These are phyloP conservation scores for Polydrusus pterygomalis DNA, from an alignment of 2,888 invertebrate genomes.

Conservation along the genomic window DNA sequence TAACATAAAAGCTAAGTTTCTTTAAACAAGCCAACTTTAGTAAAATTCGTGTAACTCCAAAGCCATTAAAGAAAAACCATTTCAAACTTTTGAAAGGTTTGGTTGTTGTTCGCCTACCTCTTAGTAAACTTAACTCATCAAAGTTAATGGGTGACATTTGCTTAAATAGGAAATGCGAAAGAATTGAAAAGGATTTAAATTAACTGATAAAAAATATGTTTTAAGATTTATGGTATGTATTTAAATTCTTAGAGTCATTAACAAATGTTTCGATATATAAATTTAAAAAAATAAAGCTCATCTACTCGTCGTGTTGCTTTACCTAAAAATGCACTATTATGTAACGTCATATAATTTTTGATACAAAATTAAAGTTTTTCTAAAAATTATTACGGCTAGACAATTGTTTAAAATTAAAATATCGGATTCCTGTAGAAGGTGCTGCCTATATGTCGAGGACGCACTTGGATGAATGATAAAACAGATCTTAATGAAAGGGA, in stretches of 20 bases:
- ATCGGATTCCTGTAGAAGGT: too few species aligned
- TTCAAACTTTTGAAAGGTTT: conserved; percentile 36
- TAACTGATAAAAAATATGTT: background rate
- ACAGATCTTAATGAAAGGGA: too few species aligned
- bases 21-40: conserved; percentile 31
- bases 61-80: conserved; percentile 46
- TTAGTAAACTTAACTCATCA: conserved; percentile 42
- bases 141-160: conserved; percentile 31
- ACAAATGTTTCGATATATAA: too few species aligned
- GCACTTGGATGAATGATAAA: too few species aligned
- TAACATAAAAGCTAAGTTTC: conserved; percentile 47
- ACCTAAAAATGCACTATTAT: too few species aligned
- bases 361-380: too few species aligned
- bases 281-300: too few species aligned
- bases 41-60: conserved; percentile 39
- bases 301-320: too few species aligned
- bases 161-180: conserved; percentile 4
- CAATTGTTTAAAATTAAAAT: too few species aligned
- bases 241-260: background rate
- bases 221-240: background rate
- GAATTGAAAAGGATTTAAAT: conserved; percentile 1
- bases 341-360: too few species aligned
- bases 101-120: conserved; percentile 40
- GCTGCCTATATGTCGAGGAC: too few species aligned
- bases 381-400: too few species aligned